phyloP scores from a whole-genome alignment of 2,888 invertebrate genomes.

The Phymatocera aterrima region DNA sequence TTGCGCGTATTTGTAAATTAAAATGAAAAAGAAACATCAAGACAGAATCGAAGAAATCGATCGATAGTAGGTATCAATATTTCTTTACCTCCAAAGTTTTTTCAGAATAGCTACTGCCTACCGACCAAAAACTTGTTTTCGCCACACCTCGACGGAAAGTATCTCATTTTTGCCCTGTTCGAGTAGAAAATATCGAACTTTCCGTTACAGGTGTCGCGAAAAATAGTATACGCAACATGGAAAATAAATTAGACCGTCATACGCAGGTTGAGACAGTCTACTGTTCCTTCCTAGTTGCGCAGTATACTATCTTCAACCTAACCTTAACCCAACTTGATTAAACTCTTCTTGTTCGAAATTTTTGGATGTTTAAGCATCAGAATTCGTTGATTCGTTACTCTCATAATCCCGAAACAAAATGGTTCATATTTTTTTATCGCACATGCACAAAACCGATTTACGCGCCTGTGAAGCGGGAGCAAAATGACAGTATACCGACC shows the following conservation, averaged over 20 bases:
- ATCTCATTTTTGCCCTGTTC: too few species aligned
- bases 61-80: not conserved
- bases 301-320: not conserved
- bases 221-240: too few species aligned
- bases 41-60: conserved; percentile 6
- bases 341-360: not conserved
- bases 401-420: not conserved
- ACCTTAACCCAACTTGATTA: not conserved
- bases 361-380: not conserved
- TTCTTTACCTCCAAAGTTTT: not conserved
- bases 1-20: not conserved
- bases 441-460: too few species aligned
- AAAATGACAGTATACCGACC: too few species aligned
- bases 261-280: too few species aligned
- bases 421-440: not conserved
- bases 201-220: too few species aligned
- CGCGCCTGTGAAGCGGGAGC: too few species aligned
- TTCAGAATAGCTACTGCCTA: not conserved
- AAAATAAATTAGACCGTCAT: too few species aligned
- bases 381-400: not conserved
- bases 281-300: too few species aligned
- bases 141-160: too few species aligned
- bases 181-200: too few species aligned
- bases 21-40: not conserved
- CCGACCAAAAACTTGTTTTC: not conserved